phyloP scores from a whole-genome alignment of 2,888 invertebrate genomes.

The Congeria kusceri region DNA sequence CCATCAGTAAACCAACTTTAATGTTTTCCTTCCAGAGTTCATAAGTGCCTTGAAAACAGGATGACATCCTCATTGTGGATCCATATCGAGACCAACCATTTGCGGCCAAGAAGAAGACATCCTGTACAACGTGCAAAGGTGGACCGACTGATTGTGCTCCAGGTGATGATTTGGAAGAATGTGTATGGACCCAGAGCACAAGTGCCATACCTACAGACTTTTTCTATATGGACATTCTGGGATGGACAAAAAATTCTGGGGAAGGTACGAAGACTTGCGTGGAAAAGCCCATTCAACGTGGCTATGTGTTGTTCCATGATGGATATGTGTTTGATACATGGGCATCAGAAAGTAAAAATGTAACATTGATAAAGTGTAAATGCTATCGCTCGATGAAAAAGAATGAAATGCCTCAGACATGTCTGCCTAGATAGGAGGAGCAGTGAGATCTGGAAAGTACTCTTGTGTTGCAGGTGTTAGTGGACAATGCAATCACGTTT shows the following conservation, averaged over 20 bases:
- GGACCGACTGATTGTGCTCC: not conserved
- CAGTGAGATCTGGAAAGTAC: slow-evolving; percentile 4
- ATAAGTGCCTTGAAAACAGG: not conserved
- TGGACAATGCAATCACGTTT: slow-evolving; percentile 23
- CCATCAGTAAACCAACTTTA: too few relatives aligned
- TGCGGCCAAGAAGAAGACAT: not conserved
- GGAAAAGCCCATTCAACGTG: slow-evolving; percentile 14
- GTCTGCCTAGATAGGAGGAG: not conserved
- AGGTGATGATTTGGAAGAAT: too few relatives aligned
- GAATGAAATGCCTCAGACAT: slow-evolving; percentile 4
- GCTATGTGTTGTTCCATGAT: slow-evolving; percentile 11
- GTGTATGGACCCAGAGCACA: not conserved
- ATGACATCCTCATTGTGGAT: slow-evolving; percentile 7
- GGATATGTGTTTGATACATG: slow-evolving; percentile 10
- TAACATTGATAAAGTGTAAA: not conserved
- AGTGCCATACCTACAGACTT: not conserved
- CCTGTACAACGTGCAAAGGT: not conserved
- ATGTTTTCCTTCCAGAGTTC: too few relatives aligned
- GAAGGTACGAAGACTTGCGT: slow-evolving; percentile 3
- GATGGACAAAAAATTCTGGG: slow-evolving; percentile 19
- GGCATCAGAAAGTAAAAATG: not conserved
- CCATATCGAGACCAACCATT: slow-evolving; percentile 15
- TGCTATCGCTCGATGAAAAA: slow-evolving; percentile 20
- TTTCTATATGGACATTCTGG: slow-evolving; percentile 18
- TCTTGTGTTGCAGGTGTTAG: slow-evolving; percentile 17